A percentile compares a stretch with the other conserved stretches of the same genome.
Conservation (phyloP, 2,113 vertebrate genomes). For the Chamaetylas fuelleborni region DNA sequence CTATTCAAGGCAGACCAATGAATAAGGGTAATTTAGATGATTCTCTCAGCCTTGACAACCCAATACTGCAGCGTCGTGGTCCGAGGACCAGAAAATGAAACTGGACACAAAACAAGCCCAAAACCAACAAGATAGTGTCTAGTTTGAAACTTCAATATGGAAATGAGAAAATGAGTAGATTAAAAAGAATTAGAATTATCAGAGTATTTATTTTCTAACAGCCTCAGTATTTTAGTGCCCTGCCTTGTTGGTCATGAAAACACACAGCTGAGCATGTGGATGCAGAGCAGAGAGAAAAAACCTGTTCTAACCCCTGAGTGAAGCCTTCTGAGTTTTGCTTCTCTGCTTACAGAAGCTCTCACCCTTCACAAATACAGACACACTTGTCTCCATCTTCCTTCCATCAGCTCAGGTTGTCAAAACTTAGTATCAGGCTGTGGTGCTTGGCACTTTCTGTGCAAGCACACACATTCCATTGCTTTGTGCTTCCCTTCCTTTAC, state of each 20-base stretch:
- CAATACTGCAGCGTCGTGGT: accelerated
- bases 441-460: neutral
- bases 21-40: neutral
- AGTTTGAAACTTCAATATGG: neutral
- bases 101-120: neutral
- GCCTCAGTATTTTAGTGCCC: neutral
- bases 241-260: neutral
- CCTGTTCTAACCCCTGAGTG: neutral
- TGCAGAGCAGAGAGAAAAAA: neutral
- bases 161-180: neutral
- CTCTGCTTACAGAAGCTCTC: neutral
- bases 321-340: neutral
- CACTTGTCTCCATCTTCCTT: neutral
- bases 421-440: neutral
- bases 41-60: neutral
- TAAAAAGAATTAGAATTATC: neutral
- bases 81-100: neutral
- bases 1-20: neutral
- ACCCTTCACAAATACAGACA: neutral
- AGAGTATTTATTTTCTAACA: neutral
- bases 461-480: neutral
- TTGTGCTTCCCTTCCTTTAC: neutral
- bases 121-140: accelerated
- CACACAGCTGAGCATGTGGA: neutral
- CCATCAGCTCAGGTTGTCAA: slow-evolving; percentile 22